Evolutionary conservation across 2,113 vertebrate genomes (phyloP), one percentile per base, ranked within the genome.

Genomic region (Sander vitreus): DNA sequence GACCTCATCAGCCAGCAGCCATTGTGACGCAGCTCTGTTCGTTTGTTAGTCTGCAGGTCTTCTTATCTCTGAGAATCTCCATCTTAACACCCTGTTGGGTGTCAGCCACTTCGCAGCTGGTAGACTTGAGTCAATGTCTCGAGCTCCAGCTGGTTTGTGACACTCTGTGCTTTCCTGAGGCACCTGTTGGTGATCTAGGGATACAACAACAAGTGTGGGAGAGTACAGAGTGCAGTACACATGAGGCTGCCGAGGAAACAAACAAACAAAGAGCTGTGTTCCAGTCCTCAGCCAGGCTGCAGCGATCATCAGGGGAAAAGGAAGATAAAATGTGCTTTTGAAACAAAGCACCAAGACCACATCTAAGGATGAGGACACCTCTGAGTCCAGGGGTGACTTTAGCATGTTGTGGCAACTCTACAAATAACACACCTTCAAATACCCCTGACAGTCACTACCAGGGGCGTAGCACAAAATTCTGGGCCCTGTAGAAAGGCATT

Each of bases 151-250:
- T 81, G 70, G 21, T 55, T 57, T 74, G 80, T 54, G 64, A 66
- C 59, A 70, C 57, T 21, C 23, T 7, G 18, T 62, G 30, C 53
- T 45, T 72, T 76, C 21, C 36, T 43, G 59, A 50, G 50, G 33
- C 12, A 84, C 72, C 81, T 70, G 63, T 73, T 82, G 51, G 75
- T 76, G 64, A 70, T 51, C n/a, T 63, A 19, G 48, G 39, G 59
- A 66, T 54, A 71, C 14, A 16, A 62, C 60, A 67, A 75, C 18
- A 39, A 73, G 13, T 64, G 33, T 4, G 65, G 10, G 21, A 39
- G 33, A 58, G 4, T 21, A 5, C 7, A 18, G 59, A 63, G 33
- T 19, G 16, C 14, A 27, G 4, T 51, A 45, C 48, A 68, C 27
- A 27, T 25, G 15, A 80, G 67, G 63, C 65, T 43, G 64, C 72